Percentiles rank a stretch among this genome's conserved stretches.
phyloP scores from a whole-genome alignment of 1,140 invertebrate species.

The Zaprionus tsacasi region DNA sequence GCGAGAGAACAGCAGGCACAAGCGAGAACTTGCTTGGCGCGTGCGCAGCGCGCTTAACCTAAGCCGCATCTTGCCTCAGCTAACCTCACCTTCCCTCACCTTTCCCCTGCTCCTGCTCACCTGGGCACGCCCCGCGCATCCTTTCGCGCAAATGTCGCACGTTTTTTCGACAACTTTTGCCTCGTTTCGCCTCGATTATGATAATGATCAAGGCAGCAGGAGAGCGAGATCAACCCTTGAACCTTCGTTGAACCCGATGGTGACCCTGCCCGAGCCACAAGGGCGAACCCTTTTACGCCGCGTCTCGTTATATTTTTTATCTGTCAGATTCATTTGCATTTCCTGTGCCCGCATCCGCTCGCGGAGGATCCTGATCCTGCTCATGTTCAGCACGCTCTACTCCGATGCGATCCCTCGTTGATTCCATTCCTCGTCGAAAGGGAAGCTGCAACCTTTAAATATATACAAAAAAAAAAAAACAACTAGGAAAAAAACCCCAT shows the following conservation, averaged over 20 bases:
- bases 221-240: constrained; percentile 37
- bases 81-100: neutral
- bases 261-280: neutral
- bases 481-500: neutral
- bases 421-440: too few relatives aligned
- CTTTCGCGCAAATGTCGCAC: constrained; percentile 58
- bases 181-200: constrained; percentile 55
- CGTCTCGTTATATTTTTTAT: constrained; percentile 27
- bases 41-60: constrained; percentile 40
- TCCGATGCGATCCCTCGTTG: too few relatives aligned
- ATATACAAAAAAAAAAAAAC: too few relatives aligned
- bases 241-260: constrained; percentile 20
- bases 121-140: neutral
- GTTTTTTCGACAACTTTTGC: constrained; percentile 79
- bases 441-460: constrained; percentile 44
- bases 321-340: constrained; percentile 83
- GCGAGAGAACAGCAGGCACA: neutral
- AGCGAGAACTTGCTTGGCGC: constrained; percentile 25
- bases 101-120: neutral
- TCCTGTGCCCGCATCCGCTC: constrained; percentile 56
- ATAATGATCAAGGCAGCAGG: constrained; percentile 38
- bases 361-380: neutral
- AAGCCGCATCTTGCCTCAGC: too few relatives aligned
- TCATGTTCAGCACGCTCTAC: constrained; percentile 70
- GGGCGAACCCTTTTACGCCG: constrained; percentile 16